Evolutionary conservation across 2,797 vertebrate species (phyloP), one percentile per base, ranked within the genome.

Genomic region (Fratercula arctica): DNA sequence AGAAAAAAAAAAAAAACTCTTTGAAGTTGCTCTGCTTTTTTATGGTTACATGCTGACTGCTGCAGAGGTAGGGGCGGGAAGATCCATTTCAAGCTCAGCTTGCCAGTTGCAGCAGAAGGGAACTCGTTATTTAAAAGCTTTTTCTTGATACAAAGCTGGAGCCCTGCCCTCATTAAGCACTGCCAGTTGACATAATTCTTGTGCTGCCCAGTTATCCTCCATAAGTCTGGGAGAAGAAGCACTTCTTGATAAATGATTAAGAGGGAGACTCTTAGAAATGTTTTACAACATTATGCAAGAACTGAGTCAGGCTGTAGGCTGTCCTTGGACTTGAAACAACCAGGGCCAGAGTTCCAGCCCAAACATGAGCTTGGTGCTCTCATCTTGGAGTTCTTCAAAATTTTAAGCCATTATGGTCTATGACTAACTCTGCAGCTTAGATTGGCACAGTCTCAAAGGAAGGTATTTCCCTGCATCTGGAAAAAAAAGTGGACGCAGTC

Each of bases 401-500:
- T 80, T 68, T 92, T 53, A 87, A 81, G 76, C 51, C 54, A 66
- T 95, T 94, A 68, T 89, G 72, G 89, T 90, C 82, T 76, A 17
- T 94, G 96, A 96, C 67, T 95, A 96, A 93, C 33, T 60, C 60
- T 76, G 75, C 48, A 83, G 57, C 86, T 87, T 85, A 72, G 57
- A 54, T 41, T 93, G 96, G 96, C 92, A 79, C 18, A 24, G 25
- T 85, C 93, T 96, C 92, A 96, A 92, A 95, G 93, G 69, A 93
- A 95, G 79, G 86, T 87, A 73, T 89, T 95, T 87, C 79, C 85
- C 85, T 78, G 79, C 33, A 39, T 89, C 68, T 89, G 64, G 67
- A 48, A 80, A 74, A 80, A 74, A 78, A 93, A 54, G 66, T 50
- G 61, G 90, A 67, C 0, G 3, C 61, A 72, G 43, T 70, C 72